Percentiles rank a stretch among this genome's conserved stretches.
These are phyloP conservation scores for Mesoclemmys tuberculata DNA, from an alignment of 2,113 vertebrate genomes.

Conservation along the genomic window DNA sequence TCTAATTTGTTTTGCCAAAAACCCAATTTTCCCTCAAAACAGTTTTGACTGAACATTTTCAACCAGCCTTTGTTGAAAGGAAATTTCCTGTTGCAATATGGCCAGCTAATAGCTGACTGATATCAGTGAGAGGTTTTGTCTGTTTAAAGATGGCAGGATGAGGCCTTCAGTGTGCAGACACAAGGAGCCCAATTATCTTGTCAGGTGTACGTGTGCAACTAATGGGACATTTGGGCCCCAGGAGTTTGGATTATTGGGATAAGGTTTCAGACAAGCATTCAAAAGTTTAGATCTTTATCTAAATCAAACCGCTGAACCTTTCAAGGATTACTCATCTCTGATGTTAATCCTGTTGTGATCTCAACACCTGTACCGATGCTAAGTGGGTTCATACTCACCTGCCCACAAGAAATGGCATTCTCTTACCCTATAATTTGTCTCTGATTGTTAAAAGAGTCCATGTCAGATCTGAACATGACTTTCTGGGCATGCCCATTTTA, in stretches of 20 bases:
- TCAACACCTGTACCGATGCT: conserved; percentile 64
- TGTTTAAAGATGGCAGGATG: conserved; percentile 42
- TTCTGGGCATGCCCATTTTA: conserved; percentile 2
- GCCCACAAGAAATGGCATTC: conserved; percentile 31
- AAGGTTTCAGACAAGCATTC: conserved; percentile 71
- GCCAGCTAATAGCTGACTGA: not conserved
- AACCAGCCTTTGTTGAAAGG: not conserved
- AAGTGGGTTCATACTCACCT: conserved; percentile 37
- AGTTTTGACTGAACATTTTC: not conserved
- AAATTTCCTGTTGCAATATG: not conserved
- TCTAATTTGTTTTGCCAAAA: not conserved
- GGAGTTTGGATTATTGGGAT: conserved; percentile 64
- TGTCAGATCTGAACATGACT: conserved; percentile 10
- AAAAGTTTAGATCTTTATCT: conserved; percentile 74
- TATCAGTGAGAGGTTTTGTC: conserved; percentile 50
- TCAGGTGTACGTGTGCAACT: conserved; percentile 50
- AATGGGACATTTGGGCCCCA: conserved; percentile 59
- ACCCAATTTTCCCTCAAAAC: not conserved
- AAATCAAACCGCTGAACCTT: conserved; percentile 61
- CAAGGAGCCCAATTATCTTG: conserved; percentile 36
- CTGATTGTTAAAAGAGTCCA: not conserved
- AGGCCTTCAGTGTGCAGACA: conserved; percentile 48
- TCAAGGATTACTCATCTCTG: conserved; percentile 70
- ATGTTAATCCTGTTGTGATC: conserved; percentile 70
- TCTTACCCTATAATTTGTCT: conserved; percentile 50